phyloP scores from a whole-genome alignment of 2,888 invertebrate genomes.

The Drosophila meridiana region DNA sequence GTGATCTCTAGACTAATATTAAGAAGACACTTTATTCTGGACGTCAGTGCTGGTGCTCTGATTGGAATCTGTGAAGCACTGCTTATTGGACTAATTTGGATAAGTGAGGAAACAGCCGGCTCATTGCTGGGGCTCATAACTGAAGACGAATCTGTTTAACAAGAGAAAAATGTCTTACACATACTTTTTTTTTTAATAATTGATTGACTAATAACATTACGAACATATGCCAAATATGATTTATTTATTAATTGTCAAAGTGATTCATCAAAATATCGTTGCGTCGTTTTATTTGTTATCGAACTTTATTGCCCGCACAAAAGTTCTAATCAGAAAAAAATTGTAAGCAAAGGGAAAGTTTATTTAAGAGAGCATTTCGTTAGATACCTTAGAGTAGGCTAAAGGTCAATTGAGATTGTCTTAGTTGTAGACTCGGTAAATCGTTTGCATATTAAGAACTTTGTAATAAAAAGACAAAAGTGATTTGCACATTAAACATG shows the following conservation, averaged over 20 bases:
- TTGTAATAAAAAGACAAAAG: conserved; percentile 1
- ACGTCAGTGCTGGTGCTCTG: conserved; percentile 91
- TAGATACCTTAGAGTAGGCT: neutral
- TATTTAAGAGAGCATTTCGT: neutral
- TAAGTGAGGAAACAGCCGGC: conserved; percentile 86
- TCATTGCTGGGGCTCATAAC: conserved; percentile 73
- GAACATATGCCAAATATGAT: neutral
- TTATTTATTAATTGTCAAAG: neutral
- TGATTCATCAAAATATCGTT: conserved; percentile 4
- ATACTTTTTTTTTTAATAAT: neutral
- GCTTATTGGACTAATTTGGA: conserved; percentile 89
- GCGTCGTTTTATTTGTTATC: neutral
- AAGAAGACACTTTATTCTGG: conserved; percentile 94
- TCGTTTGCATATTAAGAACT: neutral
- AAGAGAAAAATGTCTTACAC: neutral
- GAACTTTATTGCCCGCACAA: neutral
- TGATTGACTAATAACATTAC: conserved; percentile 1
- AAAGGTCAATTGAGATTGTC: neutral
- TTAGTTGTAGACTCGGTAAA: neutral
- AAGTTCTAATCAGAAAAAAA: neutral
- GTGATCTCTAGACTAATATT: conserved; percentile 92
- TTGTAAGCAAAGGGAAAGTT: neutral
- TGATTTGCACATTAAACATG: conserved; percentile 33
- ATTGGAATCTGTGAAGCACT: conserved; percentile 91
- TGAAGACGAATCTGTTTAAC: conserved; percentile 54